Conservation (phyloP, 2,113 vertebrate genomes). For the Salvator merianae region DNA sequence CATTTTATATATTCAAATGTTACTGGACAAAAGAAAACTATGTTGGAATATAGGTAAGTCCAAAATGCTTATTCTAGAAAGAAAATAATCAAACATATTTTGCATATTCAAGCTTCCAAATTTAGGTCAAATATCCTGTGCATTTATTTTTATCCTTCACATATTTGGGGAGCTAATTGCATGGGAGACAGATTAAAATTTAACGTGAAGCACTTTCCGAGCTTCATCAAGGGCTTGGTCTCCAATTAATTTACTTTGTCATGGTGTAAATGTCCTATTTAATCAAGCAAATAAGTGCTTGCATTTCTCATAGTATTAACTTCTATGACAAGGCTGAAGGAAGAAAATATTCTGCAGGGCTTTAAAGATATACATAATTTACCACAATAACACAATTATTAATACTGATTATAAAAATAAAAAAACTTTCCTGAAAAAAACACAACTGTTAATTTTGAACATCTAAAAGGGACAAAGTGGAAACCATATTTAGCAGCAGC, state of each 20-base stretch:
- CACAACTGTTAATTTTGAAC: too few species aligned
- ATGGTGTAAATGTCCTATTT: slow-evolving; percentile 6
- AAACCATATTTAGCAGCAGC: too few species aligned
- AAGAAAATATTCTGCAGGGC: not conserved
- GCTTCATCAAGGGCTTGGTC: slow-evolving; percentile 12
- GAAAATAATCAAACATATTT: not conserved
- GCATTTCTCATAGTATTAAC: not conserved
- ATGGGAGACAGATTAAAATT: slow-evolving; percentile 16
- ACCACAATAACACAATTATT: not conserved
- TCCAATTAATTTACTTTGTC: slow-evolving; percentile 27
- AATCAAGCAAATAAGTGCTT: slow-evolving; percentile 15
- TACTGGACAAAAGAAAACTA: not conserved
- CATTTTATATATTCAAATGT: not conserved
- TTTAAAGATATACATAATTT: slow-evolving; percentile 8
- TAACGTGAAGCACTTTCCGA: not conserved
- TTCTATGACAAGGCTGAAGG: not conserved
- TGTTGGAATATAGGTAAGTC: not conserved
- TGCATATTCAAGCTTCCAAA: not conserved
- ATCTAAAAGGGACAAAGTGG: too few species aligned
- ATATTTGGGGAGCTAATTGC: slow-evolving; percentile 10
- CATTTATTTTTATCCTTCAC: slow-evolving; percentile 1
- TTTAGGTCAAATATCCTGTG: not conserved
- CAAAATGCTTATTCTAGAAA: not conserved
- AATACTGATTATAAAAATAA: too few species aligned
- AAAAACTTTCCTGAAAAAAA: too few species aligned